phyloP scores from a whole-genome alignment of 2,888 invertebrate genomes.

The Sepiola atlantica region DNA sequence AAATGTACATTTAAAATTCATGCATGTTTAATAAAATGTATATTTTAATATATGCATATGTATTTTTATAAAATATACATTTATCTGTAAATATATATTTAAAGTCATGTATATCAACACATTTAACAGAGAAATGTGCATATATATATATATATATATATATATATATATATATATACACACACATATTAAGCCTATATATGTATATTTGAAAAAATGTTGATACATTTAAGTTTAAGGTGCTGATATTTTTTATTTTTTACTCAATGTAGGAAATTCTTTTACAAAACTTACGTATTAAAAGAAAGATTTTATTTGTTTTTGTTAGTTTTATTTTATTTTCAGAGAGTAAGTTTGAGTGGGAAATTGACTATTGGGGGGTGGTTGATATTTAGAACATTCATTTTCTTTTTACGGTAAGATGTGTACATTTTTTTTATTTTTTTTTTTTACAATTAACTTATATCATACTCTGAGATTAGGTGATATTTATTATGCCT shows the following conservation, averaged over 20 bases:
- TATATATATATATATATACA: too few species aligned
- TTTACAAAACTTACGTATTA: not conserved
- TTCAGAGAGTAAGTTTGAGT: too few species aligned
- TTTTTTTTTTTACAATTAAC: too few species aligned
- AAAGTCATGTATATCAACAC: not conserved
- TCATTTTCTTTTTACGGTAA: too few species aligned
- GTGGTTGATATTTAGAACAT: too few species aligned
- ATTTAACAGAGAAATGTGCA: not conserved
- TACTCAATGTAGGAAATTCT: not conserved
- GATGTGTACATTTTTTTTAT: too few species aligned
- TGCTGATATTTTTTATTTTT: not conserved
- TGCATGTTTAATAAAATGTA: not conserved
- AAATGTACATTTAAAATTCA: not conserved
- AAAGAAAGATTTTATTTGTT: not conserved
- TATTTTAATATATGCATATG: not conserved
- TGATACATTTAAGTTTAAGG: not conserved
- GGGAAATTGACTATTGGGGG: too few species aligned
- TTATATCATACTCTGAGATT: too few species aligned
- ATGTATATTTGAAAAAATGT: not conserved
- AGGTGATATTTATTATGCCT: too few species aligned
- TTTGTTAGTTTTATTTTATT: too few species aligned
- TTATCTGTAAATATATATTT: constrained; percentile 40
- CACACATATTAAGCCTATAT: not conserved
- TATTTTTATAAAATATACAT: constrained; percentile 11
- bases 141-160: too few species aligned